Evolutionary conservation across 2,888 invertebrate species (phyloP), one percentile per base, ranked within the genome.

Genomic region (Latheticus oryzae): DNA sequence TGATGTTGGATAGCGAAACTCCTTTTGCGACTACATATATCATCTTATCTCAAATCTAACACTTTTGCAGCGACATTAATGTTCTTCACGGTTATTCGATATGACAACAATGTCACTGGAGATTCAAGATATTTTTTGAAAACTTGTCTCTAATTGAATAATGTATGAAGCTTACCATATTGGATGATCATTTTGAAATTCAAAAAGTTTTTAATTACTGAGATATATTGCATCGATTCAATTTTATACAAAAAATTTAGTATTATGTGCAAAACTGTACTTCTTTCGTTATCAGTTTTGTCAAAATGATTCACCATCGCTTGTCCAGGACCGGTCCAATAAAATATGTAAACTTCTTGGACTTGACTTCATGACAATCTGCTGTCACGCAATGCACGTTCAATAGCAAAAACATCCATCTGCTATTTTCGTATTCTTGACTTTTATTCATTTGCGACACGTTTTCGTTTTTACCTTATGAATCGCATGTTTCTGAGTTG

Each of bases 351-450:
- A 54, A 54, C 33, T 24, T 43, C 16, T 19, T 50, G 50, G 53
- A 37, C 35, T 45, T 26, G 53, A 54, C 16, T 54, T 37, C 53
- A 54, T 54, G 53, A 54, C 53, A 54, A 45, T 54, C 12, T 28
- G 30, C 53, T 54, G 53, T 54, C 53, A 54, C 53, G 53, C 53
- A 54, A 54, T 37, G 53, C 53, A 54, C 53, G 53, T 54, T 54
- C 53, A 45, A 43, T 45, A 21, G 53, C 45, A 54, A 54, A 54
- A 54, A 54, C 53, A 45, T 54, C 30, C 45, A 54, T 54, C 37
- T 37, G 45, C 53, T 54, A 54, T 45, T 50, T 56, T 56, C 42
- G 50, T 50, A 50, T 50, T 56, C 48, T 47, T 17, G 47, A 48
- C 47, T 55, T 48, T 53, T 50, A 42, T 40, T 47, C 40, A 50